Conservation (phyloP, 2,113 vertebrate genomes). For the Aspiorhynchus laticeps region DNA sequence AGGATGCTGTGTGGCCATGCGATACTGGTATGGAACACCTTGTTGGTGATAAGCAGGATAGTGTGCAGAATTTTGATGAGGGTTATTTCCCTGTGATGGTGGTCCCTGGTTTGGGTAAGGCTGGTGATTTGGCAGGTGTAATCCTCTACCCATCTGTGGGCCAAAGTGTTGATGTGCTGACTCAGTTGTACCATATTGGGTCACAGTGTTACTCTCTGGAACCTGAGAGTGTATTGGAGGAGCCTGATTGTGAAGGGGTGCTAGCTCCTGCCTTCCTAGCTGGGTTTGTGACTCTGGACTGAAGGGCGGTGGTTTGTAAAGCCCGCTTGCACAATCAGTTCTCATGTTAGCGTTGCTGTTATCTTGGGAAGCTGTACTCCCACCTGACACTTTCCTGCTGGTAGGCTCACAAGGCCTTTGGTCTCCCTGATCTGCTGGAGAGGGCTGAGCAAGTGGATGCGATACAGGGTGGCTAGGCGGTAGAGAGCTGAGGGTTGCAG, state of each 20-base stretch:
- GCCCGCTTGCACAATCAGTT: constrained; percentile 45
- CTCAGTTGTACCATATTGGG: constrained; percentile 59
- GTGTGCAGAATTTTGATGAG: constrained; percentile 70
- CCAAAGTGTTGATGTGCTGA: constrained; percentile 64
- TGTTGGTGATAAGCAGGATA: constrained; percentile 83
- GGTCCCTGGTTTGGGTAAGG: constrained; percentile 73
- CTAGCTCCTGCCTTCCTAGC: constrained; percentile 52
- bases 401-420: constrained; percentile 70
- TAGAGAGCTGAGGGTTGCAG: constrained; percentile 67
- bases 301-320: constrained; percentile 67
- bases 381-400: constrained; percentile 48
- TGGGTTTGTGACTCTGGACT: constrained; percentile 64
- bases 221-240: constrained; percentile 60
- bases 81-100: constrained; percentile 57
- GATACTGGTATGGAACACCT: constrained; percentile 81
- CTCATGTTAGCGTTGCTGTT: constrained; percentile 48
- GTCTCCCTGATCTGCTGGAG: constrained; percentile 68
- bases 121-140: constrained; percentile 72
- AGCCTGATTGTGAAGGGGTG: constrained; percentile 52
- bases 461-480: constrained; percentile 71
- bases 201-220: constrained; percentile 63
- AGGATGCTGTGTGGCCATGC: constrained; percentile 72
- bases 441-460: constrained; percentile 66
- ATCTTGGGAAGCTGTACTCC: constrained; percentile 52
- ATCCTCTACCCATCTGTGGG: constrained; percentile 72